Conservation (phyloP, 2,888 invertebrate genomes). For the Antheraea yamamai region DNA sequence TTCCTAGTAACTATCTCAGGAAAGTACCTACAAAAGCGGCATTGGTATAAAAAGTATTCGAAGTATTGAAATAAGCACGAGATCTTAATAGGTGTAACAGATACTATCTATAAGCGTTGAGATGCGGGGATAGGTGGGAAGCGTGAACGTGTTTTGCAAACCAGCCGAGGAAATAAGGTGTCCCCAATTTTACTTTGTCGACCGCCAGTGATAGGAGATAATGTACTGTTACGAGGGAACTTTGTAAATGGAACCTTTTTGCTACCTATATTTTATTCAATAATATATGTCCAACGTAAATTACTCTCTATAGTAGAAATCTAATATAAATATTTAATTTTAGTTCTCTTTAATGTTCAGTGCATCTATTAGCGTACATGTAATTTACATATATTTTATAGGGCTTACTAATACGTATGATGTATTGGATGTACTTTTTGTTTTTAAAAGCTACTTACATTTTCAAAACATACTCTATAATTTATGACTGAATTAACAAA, state of each 20-base stretch:
- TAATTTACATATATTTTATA: too few relatives aligned
- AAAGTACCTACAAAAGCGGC: slow-evolving; percentile 34
- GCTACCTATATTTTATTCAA: slow-evolving; percentile 38
- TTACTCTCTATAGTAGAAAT: neutral
- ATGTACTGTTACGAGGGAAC: slow-evolving; percentile 67
- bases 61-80: slow-evolving; percentile 27
- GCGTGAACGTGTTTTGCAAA: slow-evolving; percentile 81
- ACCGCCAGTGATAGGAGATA: slow-evolving; percentile 74
- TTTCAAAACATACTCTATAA: neutral
- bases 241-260: slow-evolving; percentile 60
- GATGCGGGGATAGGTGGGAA: slow-evolving; percentile 80
- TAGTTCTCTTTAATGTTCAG: neutral
- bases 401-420: too few relatives aligned
- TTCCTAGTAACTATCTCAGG: slow-evolving; percentile 17
- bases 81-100: slow-evolving; percentile 71
- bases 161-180: slow-evolving; percentile 78
- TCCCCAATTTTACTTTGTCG: slow-evolving; percentile 78
- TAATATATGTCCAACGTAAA: neutral
- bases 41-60: slow-evolving; percentile 43
- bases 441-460: too few relatives aligned
- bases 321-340: neutral
- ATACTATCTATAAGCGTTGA: slow-evolving; percentile 81
- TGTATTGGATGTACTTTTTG: too few relatives aligned
- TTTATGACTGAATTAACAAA: too few relatives aligned
- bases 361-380: too few relatives aligned